Conservation (phyloP, 2,113 vertebrate species). For the Osmerus eperlanus region DNA sequence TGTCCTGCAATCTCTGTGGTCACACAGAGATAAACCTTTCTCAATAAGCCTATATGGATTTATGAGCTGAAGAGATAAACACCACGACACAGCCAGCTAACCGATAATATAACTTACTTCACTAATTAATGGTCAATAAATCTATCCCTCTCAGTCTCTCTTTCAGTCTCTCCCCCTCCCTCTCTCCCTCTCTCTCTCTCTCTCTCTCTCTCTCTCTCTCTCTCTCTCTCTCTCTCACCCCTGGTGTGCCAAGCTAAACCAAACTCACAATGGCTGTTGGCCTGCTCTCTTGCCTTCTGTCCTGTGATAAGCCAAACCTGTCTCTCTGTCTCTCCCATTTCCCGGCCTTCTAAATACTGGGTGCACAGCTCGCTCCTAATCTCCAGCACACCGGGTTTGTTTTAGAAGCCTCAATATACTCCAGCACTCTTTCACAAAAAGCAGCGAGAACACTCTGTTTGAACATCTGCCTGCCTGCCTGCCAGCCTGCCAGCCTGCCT, state of each 20-base stretch:
- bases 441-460: conserved; percentile 36
- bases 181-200: no score
- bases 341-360: conserved; percentile 30
- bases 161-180: background rate
- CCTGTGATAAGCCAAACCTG: conserved; percentile 61
- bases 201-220: no score
- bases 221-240: no score
- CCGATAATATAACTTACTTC: conserved; percentile 10
- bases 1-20: background rate
- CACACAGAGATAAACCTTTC: conserved; percentile 2
- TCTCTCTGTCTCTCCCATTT: conserved; percentile 11
- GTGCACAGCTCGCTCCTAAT: conserved; percentile 48
- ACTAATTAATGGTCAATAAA: conserved; percentile 30
- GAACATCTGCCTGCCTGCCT: conserved; percentile 56
- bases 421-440: conserved; percentile 31
- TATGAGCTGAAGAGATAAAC: background rate
- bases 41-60: background rate
- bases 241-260: background rate
- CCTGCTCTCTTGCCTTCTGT: conserved; percentile 17
- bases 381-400: conserved; percentile 41
- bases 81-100: background rate
- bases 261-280: conserved; percentile 26
- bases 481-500: background rate
- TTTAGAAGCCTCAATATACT: conserved; percentile 46
- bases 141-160: conserved; percentile 13